phyloP scores from a whole-genome alignment of 2,113 vertebrate genomes.

The Pelecanus crispus region DNA sequence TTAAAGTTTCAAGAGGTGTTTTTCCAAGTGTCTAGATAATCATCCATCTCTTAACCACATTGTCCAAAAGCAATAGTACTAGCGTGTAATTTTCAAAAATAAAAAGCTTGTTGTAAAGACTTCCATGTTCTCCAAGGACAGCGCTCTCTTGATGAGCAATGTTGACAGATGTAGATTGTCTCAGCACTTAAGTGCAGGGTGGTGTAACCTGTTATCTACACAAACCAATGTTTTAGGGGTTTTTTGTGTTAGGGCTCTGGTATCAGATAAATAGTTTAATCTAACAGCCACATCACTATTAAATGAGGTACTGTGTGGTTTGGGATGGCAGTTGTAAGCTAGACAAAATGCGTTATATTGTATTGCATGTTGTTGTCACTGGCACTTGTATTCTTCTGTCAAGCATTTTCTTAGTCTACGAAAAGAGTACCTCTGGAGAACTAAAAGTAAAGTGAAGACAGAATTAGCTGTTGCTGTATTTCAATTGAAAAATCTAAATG shows the following conservation, averaged over 20 bases:
- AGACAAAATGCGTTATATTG: neutral
- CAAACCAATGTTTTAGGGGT: rapidly evolving
- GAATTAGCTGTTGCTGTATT: neutral
- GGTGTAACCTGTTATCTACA: neutral
- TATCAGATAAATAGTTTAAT: too few species aligned
- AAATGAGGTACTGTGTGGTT: neutral
- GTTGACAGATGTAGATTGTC: neutral
- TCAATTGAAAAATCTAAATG: neutral
- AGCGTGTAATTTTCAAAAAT: neutral
- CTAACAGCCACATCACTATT: neutral
- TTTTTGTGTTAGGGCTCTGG: neutral
- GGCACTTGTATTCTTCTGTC: neutral
- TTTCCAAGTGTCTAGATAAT: neutral
- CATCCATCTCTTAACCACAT: neutral
- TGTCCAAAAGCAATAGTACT: neutral
- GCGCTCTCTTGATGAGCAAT: neutral
- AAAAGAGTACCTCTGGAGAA: neutral
- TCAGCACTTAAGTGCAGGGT: neutral
- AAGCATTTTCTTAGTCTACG: neutral
- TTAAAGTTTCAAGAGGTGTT: neutral
- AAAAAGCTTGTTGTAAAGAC: neutral
- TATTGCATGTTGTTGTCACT: neutral
- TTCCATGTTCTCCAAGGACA: rapidly evolving
- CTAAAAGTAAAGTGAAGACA: neutral
- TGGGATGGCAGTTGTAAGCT: neutral